Evolutionary conservation across 2,113 vertebrate genomes (phyloP), one percentile per base, ranked within the genome.

Genomic region (Podarcis raffonei): DNA sequence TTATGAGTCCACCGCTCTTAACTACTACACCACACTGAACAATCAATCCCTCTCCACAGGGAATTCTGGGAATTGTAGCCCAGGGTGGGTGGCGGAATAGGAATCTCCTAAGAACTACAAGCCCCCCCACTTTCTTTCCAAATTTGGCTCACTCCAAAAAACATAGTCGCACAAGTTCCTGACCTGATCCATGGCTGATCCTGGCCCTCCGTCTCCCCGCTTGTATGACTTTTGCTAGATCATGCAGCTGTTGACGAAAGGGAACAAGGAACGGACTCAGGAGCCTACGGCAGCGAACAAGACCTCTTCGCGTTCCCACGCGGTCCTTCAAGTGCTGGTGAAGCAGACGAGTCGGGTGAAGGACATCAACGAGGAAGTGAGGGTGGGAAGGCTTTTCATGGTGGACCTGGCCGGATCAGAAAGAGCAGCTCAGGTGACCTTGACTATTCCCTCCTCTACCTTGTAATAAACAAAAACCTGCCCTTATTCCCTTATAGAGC

Each of bases 361-460:
- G 0, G 90, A 53, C 2, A 37, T 75, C 0, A 39, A 32, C 0
- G 85, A 94, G 88, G 97, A 94, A 37, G 74, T 90, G 53, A 22
- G 76, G 0, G 0, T 91, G 0, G 97, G 97, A 8, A 94, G 90
- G 77, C 96, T 97, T 62, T 97, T 97, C 93, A 90, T 97, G 96
- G 95, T 97, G 0, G 96, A 96, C 91, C 91, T 97, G 90, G 97
- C 94, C 0, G 96, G 97, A n/a, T 96, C 93, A 0, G 97, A 97
- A 87, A 93, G 94, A 66, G 97, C 96, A 0, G 92, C 96, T 5
- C 96, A 97, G 97, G 96, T 97, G 66, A 0, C 6, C 3, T 48
- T 22, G 9, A 48, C 27, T 27, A 1, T 2, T 53, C 48, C 48
- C 2, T 53, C 48, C 48, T 53, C 76, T 30, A 6, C 39, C 76